A percentile compares a stretch with the other conserved stretches of the same genome.
Evolutionary conservation across 2,888 invertebrate genomes (phyloP).

Genomic region (Callosobruchus maculatus): DNA sequence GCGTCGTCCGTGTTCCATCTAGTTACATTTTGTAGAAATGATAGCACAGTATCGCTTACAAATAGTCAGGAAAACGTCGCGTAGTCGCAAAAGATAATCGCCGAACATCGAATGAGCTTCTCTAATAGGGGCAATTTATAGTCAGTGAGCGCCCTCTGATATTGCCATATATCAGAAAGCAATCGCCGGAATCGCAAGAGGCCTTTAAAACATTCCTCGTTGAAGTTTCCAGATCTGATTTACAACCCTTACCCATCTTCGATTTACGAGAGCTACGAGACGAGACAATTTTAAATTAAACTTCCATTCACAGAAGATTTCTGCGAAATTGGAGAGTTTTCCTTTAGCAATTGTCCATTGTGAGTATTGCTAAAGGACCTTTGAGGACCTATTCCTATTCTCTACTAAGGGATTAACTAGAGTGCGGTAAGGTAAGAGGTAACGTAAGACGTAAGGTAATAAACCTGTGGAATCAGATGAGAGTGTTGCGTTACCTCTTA

Average conservation of each 20-base stretch:
- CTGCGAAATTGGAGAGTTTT: not conserved
- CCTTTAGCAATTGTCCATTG: not conserved
- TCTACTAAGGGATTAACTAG: too few relatives aligned
- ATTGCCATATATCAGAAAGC: constrained; percentile 49
- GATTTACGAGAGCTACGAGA: constrained; percentile 22
- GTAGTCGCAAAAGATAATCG: not conserved
- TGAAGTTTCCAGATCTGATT: constrained; percentile 41
- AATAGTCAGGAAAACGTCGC: not conserved
- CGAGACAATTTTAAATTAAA: constrained; percentile 4
- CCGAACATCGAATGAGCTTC: not conserved
- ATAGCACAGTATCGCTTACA: not conserved
- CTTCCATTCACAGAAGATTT: not conserved
- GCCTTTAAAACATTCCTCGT: constrained; percentile 50
- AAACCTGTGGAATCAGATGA: too few relatives aligned
- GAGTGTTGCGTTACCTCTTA: too few relatives aligned
- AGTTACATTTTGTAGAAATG: too few relatives aligned
- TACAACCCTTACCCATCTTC: constrained; percentile 31
- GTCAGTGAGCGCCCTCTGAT: constrained; percentile 46
- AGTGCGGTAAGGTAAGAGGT: too few relatives aligned
- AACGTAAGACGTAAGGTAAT: too few relatives aligned
- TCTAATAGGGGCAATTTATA: constrained; percentile 49
- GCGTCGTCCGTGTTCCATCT: too few relatives aligned
- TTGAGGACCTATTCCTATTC: too few relatives aligned
- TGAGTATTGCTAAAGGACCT: not conserved
- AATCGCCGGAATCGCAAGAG: constrained; percentile 49